Base-by-base conservation (phyloP, 2,888 invertebrate species). In the Oxytorus armatus region DNA sequence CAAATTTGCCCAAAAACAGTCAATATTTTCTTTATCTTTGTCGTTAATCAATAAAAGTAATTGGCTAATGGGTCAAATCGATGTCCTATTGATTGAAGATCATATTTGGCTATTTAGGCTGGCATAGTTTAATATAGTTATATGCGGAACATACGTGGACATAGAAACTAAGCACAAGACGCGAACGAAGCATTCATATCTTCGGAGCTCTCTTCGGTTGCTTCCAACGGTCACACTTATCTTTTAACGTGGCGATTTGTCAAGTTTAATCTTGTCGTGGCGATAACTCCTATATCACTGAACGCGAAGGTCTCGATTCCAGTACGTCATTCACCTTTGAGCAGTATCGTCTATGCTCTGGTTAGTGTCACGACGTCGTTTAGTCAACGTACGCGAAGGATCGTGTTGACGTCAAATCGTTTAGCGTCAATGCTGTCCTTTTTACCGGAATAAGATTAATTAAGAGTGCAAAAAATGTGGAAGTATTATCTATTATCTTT, bases 381-480 rank as follows among this genome's bases (percentile, higher is more conserved):
- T 59, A 47, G 47, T 7, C 51, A 42, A 47, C 14, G n/a, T 29
- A 57, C 68, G 47, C 39, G 18, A 36, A 29, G 33, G n/a, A 49
- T 68, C 29, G 14, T 10, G 3, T 11, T 7, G 25, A 23, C 44
- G 11, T 33, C 33, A 11, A 69, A 49, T 59, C 1, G 18, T 44
- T 11, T 18, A 14, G 10, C 11, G 14, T 5, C 42, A 55, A 57
- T 42, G 11, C 44, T 33, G 23, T n/a, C 14, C 44, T 0, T 21
- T 29, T 36, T 7, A 5, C 4, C 11, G 8, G 11, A 23, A 63
- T 66, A n/a, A 49, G 16, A 14, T 16, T 0, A 39, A 55, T 51
- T 47, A 36, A 10, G n/a, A 57, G 11, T 42, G 10, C n/a, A 16
- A 76, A 42, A 57, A 69, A 83, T 83, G 83, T 78, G 79, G 82